Percentiles rank a stretch among this genome's conserved stretches.
phyloP scores from a whole-genome alignment of 2,113 vertebrate species.

The Semnopithecus entellus region DNA sequence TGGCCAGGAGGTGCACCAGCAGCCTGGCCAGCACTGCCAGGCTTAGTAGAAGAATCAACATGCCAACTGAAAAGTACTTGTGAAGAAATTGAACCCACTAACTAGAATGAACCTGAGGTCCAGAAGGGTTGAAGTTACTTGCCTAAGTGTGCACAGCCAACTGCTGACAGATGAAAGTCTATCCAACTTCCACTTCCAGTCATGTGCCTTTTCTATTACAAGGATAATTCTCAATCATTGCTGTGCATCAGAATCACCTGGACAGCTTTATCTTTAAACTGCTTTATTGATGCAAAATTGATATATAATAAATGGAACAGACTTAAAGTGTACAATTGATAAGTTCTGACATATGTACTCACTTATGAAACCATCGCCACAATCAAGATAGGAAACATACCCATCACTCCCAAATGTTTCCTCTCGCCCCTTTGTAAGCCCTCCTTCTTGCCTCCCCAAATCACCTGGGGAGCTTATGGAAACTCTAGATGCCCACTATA shows the following conservation, averaged over 20 bases:
- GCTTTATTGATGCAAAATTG: neutral
- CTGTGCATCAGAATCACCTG: neutral
- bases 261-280: neutral
- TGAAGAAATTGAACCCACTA: neutral
- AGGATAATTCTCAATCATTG: neutral
- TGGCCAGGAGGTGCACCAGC: conserved; percentile 48
- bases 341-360: neutral
- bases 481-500: neutral
- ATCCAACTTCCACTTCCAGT: neutral
- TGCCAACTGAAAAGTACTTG: neutral
- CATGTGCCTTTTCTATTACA: neutral
- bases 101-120: conserved; percentile 35
- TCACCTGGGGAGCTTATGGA: neutral
- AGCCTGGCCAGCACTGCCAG: neutral
- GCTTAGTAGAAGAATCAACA: neutral
- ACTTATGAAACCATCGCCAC: neutral
- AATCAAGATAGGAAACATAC: neutral
- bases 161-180: neutral
- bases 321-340: neutral
- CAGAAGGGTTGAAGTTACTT: neutral
- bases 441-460: neutral
- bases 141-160: neutral
- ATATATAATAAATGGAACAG: neutral
- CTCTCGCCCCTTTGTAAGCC: neutral
- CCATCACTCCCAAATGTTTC: neutral